Conservation (phyloP, 1,140 invertebrate species). For the Drosophila chauvacae region DNA sequence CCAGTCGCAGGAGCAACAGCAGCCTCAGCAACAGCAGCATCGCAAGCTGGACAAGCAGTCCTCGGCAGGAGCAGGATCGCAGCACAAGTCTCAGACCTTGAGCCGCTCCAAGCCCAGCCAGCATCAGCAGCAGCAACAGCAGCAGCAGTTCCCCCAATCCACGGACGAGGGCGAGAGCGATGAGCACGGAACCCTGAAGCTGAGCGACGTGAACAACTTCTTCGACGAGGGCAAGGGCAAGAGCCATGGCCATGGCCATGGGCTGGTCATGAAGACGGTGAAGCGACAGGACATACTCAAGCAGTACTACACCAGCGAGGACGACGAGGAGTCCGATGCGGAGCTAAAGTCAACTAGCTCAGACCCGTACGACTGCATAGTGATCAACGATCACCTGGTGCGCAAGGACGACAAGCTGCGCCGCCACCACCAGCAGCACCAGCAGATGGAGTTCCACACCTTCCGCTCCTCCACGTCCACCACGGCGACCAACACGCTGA, state of each 20-base stretch:
- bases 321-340: conserved; percentile 74
- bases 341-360: conserved; percentile 87
- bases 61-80: conserved; percentile 39
- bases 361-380: conserved; percentile 90
- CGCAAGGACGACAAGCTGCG: conserved; percentile 85
- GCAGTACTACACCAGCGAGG: conserved; percentile 87
- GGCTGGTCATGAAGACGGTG: conserved; percentile 88
- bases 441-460: conserved; percentile 85
- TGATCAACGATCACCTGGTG: conserved; percentile 89
- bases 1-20: conserved; percentile 53
- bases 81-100: conserved; percentile 62
- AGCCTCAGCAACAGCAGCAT: conserved; percentile 45
- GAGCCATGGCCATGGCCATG: conserved; percentile 67
- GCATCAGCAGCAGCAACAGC: conserved; percentile 42
- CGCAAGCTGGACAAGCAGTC: conserved; percentile 66
- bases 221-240: conserved; percentile 83
- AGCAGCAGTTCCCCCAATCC: conserved; percentile 66
- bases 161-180: conserved; percentile 81
- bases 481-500: conserved; percentile 61
- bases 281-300: conserved; percentile 89
- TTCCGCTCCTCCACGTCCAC: conserved; percentile 78
- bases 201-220: conserved; percentile 82
- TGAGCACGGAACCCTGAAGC: conserved; percentile 78
- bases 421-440: conserved; percentile 77
- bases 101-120: conserved; percentile 54